Evolutionary conservation across 2,797 vertebrate species (phyloP).

Genomic region (Lindbergichthys nudifrons): DNA sequence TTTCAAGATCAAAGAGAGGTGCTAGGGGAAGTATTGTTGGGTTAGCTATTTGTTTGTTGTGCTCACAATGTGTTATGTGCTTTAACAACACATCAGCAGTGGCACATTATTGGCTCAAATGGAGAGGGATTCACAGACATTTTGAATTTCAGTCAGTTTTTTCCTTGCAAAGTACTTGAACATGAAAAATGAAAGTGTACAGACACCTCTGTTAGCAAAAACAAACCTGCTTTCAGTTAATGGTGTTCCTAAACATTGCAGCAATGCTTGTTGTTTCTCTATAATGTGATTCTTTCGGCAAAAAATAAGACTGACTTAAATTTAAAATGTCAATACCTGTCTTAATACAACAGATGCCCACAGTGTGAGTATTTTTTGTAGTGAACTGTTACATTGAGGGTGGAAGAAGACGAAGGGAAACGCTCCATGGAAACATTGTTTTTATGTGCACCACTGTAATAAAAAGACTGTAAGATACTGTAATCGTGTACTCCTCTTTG

Average conservation of each 20-base stretch:
- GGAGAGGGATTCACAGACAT: constrained; percentile 3
- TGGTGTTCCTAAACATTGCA: not conserved
- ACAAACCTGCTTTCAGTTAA: not conserved
- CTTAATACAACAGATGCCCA: constrained; percentile 3
- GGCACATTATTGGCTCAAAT: not conserved
- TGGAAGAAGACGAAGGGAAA: constrained; percentile 8
- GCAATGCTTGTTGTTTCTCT: constrained; percentile 5
- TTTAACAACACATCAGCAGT: not conserved
- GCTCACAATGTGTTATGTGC: not conserved
- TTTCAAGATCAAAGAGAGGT: constrained; percentile 9
- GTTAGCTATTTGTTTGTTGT: constrained; percentile 5
- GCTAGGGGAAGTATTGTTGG: not conserved
- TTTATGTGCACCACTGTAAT: constrained; percentile 46
- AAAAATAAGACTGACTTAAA: constrained; percentile 17
- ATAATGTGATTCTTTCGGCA: not conserved
- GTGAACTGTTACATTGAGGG: constrained; percentile 59
- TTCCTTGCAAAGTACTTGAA: not conserved
- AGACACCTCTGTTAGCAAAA: constrained; percentile 9
- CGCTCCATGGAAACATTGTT: constrained; percentile 29
- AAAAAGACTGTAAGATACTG: constrained; percentile 40
- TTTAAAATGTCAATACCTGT: constrained; percentile 21
- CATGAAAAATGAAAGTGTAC: not conserved
- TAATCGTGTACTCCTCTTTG: constrained; percentile 17
- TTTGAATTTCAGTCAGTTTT: constrained; percentile 28
- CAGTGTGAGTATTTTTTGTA: constrained; percentile 16